Evolutionary conservation across 2,888 invertebrate genomes (phyloP).

Genomic region (Synanthedon myopaeformis): DNA sequence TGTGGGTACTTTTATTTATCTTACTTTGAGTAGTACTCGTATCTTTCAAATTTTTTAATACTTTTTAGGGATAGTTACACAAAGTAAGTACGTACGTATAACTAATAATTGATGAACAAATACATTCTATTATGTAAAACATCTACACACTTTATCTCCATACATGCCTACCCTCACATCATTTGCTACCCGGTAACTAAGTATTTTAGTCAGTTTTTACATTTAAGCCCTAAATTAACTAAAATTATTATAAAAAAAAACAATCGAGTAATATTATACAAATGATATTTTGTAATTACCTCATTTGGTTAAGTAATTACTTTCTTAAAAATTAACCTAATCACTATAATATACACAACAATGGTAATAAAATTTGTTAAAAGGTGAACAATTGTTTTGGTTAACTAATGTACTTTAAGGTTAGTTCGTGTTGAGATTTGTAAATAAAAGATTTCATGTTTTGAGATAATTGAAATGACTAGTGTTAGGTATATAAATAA

Average conservation of each 20-base stretch:
- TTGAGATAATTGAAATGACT: slow-evolving; percentile 26
- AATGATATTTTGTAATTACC: slow-evolving; percentile 41
- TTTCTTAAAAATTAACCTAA: slow-evolving; percentile 46
- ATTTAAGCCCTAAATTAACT: slow-evolving; percentile 15
- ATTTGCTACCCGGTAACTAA: slow-evolving; percentile 27
- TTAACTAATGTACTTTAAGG: slow-evolving; percentile 40
- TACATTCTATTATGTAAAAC: no score
- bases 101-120: no score
- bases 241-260: slow-evolving; percentile 17
- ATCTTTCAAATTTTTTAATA: no score
- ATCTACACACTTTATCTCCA: background rate
- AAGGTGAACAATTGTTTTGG: slow-evolving; percentile 63
- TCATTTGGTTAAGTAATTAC: no score
- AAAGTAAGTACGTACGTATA: no score
- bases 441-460: slow-evolving; percentile 15
- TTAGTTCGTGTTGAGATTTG: slow-evolving; percentile 24
- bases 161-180: background rate
- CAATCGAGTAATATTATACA: slow-evolving; percentile 23
- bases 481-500: slow-evolving; percentile 10
- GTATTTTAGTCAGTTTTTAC: slow-evolving; percentile 11
- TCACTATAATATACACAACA: slow-evolving; percentile 44
- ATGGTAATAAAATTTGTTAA: slow-evolving; percentile 66
- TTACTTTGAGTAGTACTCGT: no score
- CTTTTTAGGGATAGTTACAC: no score
- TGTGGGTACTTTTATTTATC: no score